Evolutionary conservation across 2,888 invertebrate species (phyloP), one percentile per base, ranked within the genome.

Genomic region (Perithous albicinctus): DNA sequence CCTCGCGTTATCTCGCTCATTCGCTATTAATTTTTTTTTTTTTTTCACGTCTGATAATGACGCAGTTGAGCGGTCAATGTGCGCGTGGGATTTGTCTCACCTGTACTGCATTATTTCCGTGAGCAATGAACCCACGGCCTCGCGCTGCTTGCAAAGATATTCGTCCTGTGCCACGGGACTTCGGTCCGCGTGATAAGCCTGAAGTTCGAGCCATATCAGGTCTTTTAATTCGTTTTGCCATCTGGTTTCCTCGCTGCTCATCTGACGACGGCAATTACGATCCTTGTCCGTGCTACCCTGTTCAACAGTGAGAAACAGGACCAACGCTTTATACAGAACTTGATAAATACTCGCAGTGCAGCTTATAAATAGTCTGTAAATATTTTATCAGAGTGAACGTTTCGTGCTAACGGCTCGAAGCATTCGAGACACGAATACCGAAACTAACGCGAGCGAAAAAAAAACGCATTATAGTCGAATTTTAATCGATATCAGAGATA

Each of bases 171-270:
- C 96, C 69, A 95, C 94, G 18, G 96, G 94, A 0, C 95, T 95
- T 61, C 97, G 94, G 84, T 96, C 96, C 0, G 97, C 96, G 85
- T 96, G 94, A 94, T 95, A 96, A 0, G 98, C 98, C 93, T 97
- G 97, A 82, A 98, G 93, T 93, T 98, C 98, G 86, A 98, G 93
- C 98, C 98, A 98, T 87, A 98, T 96, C 86, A 97, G 94, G 93
- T 98, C 98, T 93, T 97, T 97, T 66, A 97, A 93, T 93, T 97
- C 97, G 86, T 96, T 97, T 93, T 97, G 97, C 97, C 97, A 98
- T 54, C 96, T 94, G 82, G 96, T 95, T 91, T 98, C 97, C 91
- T 98, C 98, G 85, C 96, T 95, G 87, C 97, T 97, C 89, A 96
- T 94, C 95, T 96, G 93, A 3, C 93, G 93, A 88, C 90, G 87